A percentile compares a stretch with the other conserved stretches of the same genome.
Evolutionary conservation across 1,140 invertebrate species (phyloP).

Genomic region (Diploscapter pachys): DNA sequence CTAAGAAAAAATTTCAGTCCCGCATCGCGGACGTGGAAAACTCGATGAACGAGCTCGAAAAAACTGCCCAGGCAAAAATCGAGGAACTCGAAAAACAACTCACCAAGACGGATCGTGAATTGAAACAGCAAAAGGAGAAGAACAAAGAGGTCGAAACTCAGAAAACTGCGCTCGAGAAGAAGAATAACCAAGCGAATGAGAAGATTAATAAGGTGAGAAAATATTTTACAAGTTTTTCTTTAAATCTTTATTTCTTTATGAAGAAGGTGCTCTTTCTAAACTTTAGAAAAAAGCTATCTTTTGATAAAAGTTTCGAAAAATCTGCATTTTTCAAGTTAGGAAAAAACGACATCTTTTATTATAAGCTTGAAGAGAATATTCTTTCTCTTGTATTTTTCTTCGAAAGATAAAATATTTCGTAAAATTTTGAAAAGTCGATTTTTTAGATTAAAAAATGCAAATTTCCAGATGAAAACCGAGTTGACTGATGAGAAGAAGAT

Average conservation of each 20-base stretch:
- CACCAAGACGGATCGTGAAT: conserved; percentile 19
- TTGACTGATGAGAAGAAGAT: conserved; percentile 76
- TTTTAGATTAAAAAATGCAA: conserved; percentile 65
- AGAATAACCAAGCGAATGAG: conserved; percentile 27
- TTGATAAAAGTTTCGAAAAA: too few relatives aligned
- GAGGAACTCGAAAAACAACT: conserved; percentile 35
- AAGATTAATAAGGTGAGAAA: conserved; percentile 15
- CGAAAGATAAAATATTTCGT: neutral
- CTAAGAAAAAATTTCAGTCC: conserved; percentile 30
- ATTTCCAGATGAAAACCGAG: conserved; percentile 66
- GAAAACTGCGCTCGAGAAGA: conserved; percentile 57
- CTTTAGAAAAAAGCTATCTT: too few relatives aligned
- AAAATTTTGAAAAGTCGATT: neutral
- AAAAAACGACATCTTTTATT: too few relatives aligned
- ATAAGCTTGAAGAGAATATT: too few relatives aligned
- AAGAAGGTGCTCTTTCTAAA: too few relatives aligned
- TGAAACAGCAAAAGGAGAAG: conserved; percentile 31
- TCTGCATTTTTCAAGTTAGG: too few relatives aligned
- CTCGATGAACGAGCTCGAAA: conserved; percentile 33
- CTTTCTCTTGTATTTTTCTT: too few relatives aligned
- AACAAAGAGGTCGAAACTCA: conserved; percentile 43
- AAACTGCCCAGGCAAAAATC: conserved; percentile 35
- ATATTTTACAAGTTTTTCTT: neutral
- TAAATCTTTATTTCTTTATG: too few relatives aligned
- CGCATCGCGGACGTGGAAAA: conserved; percentile 25